Evolutionary conservation across 2,888 invertebrate species (phyloP).

Genomic region (Drosophila histrio): DNA sequence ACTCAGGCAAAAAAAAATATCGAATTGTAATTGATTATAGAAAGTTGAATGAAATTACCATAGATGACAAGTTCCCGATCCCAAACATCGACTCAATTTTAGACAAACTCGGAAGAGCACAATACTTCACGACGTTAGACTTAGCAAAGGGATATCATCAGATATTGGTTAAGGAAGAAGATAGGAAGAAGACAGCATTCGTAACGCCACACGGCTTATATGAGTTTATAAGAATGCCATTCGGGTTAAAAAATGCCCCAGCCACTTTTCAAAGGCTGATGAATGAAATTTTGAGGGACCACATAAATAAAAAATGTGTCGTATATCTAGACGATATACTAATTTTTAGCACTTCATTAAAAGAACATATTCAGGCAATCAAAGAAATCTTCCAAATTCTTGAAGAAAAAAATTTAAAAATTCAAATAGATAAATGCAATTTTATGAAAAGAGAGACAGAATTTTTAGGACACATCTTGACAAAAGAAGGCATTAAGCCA

Average conservation of each 20-base stretch:
- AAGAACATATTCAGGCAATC: background rate
- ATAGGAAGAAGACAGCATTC: slow-evolving; percentile 2
- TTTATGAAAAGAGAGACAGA: slow-evolving; percentile 2
- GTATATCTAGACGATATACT: slow-evolving; percentile 9
- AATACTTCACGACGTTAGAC: slow-evolving; percentile 35
- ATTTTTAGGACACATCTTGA: background rate
- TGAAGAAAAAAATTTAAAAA: background rate
- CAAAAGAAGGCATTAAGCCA: background rate
- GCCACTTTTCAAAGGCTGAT: slow-evolving; percentile 6
- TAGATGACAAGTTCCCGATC: slow-evolving; percentile 29
- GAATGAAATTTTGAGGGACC: background rate
- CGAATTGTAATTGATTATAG: too few relatives aligned
- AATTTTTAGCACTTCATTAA: background rate
- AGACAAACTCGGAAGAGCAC: slow-evolving; percentile 55
- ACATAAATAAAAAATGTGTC: slow-evolving; percentile 1
- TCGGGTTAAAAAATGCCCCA: slow-evolving; percentile 2
- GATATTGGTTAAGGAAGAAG: slow-evolving; percentile 32
- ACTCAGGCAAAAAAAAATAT: slow-evolving; percentile 5
- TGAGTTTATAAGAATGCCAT: slow-evolving; percentile 3
- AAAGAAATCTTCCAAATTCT: background rate
- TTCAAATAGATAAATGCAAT: background rate
- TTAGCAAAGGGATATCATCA: slow-evolving; percentile 41
- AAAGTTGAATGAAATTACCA: too few relatives aligned
- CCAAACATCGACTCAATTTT: slow-evolving; percentile 41
- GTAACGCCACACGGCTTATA: background rate